Conservation (phyloP, 1,140 invertebrate genomes). For the Pogonognathellus flavescens region DNA sequence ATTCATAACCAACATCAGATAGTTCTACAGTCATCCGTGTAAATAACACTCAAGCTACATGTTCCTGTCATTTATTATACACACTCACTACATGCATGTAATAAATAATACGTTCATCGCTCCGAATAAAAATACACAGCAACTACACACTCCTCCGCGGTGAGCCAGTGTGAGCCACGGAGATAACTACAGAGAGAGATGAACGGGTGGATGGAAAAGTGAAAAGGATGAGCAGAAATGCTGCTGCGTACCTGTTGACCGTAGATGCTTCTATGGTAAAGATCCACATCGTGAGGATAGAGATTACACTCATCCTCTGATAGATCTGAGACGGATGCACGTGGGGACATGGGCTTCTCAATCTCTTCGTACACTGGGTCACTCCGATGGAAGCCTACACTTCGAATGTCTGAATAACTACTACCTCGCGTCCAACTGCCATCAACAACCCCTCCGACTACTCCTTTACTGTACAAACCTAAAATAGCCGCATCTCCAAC, state of each 20-base stretch:
- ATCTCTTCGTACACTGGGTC: conserved; percentile 67
- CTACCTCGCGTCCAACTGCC: conserved; percentile 66
- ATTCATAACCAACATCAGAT: background rate
- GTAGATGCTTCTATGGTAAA: conserved; percentile 65
- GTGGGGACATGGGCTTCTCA: conserved; percentile 65
- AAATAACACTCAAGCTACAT: background rate
- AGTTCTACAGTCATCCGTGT: no score
- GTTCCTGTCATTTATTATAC: background rate
- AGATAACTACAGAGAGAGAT: no score
- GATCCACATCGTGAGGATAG: conserved; percentile 65
- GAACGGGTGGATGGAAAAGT: background rate
- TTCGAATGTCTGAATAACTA: conserved; percentile 67
- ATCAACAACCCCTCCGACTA: conserved; percentile 51
- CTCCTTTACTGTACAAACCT: conserved; percentile 63
- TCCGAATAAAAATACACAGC: background rate
- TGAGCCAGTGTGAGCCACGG: no score
- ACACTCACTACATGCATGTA: background rate
- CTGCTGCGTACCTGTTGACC: conserved; percentile 60
- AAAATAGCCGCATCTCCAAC: conserved; percentile 57
- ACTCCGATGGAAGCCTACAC: conserved; percentile 56
- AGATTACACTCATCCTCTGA: conserved; percentile 66
- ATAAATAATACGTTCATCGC: background rate
- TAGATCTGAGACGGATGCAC: conserved; percentile 66
- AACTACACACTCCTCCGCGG: background rate
- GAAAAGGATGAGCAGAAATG: background rate